Conservation (phyloP, 92 coral and sea anemone genomes). For the Porites lobata region DNA sequence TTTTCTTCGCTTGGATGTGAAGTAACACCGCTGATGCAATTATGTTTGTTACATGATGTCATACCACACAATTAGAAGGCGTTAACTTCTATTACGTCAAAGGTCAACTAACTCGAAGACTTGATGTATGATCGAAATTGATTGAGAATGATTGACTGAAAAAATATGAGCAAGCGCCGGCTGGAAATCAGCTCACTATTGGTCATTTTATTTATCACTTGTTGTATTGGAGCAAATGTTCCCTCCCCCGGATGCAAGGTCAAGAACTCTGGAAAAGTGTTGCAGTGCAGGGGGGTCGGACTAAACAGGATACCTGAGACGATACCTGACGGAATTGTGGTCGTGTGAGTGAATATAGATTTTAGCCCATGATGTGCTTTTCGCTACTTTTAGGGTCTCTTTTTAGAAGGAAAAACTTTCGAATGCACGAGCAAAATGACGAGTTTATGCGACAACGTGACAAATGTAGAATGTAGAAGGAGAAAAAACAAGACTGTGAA, state of each 20-base stretch:
- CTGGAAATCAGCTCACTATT: neutral
- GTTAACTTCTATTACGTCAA: constrained; percentile 35
- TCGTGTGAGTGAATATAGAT: constrained; percentile 23
- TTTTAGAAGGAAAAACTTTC: too few species aligned
- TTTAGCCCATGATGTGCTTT: neutral
- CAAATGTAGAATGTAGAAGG: too few species aligned
- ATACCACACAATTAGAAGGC: neutral
- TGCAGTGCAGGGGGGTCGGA: constrained; percentile 14
- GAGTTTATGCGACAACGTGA: too few species aligned
- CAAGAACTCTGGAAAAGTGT: neutral
- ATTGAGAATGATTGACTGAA: neutral
- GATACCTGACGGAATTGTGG: neutral
- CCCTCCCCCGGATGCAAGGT: constrained; percentile 16
- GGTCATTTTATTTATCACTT: neutral
- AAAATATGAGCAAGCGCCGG: constrained; percentile 7
- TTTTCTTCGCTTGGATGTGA: too few species aligned
- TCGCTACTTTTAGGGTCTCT: too few species aligned
- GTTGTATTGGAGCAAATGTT: neutral
- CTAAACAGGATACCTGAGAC: constrained; percentile 1
- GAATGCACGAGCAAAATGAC: too few species aligned
- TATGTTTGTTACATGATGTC: neutral
- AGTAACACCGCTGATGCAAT: neutral
- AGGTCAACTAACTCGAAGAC: neutral
- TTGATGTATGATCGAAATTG: neutral
- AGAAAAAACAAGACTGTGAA: too few species aligned